A percentile compares a stretch with the other conserved stretches of the same genome.
Conservation (phyloP, 1,140 invertebrate genomes). For the Drosophila mojavensis region DNA sequence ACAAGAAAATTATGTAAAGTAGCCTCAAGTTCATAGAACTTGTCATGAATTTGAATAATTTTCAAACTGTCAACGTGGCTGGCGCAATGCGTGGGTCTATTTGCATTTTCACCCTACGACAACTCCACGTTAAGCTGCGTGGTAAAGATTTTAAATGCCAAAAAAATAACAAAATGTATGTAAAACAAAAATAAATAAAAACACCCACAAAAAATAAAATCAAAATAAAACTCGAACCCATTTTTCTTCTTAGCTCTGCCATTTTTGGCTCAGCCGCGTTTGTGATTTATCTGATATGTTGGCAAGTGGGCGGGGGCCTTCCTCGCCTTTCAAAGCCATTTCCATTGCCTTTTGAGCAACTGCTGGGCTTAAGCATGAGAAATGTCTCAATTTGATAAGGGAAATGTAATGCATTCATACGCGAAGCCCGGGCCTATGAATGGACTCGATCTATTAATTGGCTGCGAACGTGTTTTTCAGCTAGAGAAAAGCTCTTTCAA, state of each 20-base stretch:
- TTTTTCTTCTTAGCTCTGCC: conserved; percentile 27
- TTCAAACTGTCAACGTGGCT: conserved; percentile 38
- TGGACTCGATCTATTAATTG: conserved; percentile 55
- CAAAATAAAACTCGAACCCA: conserved; percentile 5
- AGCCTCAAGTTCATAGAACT: conserved; percentile 63
- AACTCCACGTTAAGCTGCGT: conserved; percentile 27
- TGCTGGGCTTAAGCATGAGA: conserved; percentile 27
- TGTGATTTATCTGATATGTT: conserved; percentile 58
- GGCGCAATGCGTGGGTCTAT: conserved; percentile 24
- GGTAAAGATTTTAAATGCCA: conserved; percentile 37
- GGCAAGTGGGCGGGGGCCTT: not conserved
- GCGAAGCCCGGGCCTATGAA: not conserved
- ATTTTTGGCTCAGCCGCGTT: conserved; percentile 46
- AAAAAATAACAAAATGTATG: not conserved
- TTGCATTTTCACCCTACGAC: conserved; percentile 22
- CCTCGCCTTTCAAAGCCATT: conserved; percentile 6
- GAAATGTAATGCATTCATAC: conserved; percentile 4
- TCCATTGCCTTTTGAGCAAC: conserved; percentile 16
- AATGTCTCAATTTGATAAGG: conserved; percentile 43
- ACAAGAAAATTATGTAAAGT: conserved; percentile 70
- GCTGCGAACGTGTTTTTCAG: conserved; percentile 1
- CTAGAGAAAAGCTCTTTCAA: not conserved
- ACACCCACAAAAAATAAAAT: conserved; percentile 10
- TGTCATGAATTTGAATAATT: conserved; percentile 74
- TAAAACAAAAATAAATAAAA: too few relatives aligned